Conservation (phyloP, 2,888 invertebrate species). For the Catocala sponsa region DNA sequence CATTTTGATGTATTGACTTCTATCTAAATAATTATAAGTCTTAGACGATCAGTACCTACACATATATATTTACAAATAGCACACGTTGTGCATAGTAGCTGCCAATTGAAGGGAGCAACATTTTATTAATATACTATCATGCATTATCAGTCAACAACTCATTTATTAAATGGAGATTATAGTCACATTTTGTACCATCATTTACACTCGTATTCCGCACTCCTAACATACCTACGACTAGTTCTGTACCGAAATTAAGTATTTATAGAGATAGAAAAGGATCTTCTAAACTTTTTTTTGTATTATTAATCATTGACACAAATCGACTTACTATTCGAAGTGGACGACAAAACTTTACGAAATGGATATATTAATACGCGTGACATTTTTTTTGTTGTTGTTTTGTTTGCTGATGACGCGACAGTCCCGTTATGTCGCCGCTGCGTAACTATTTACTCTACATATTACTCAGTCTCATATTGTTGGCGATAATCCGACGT, state of each 20-base stretch:
- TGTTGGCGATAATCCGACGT: slow-evolving; percentile 77
- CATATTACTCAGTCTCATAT: slow-evolving; percentile 86
- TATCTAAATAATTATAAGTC: slow-evolving; percentile 76
- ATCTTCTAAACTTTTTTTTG: slow-evolving; percentile 46
- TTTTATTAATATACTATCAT: slow-evolving; percentile 53
- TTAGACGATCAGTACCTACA: slow-evolving; percentile 78
- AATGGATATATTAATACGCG: slow-evolving; percentile 41
- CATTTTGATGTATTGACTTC: slow-evolving; percentile 65
- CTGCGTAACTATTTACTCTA: slow-evolving; percentile 78
- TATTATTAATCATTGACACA: slow-evolving; percentile 48
- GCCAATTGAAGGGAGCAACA: slow-evolving; percentile 80
- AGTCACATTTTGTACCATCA: slow-evolving; percentile 85
- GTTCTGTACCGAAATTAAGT: slow-evolving; percentile 44
- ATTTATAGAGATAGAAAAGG: slow-evolving; percentile 52
- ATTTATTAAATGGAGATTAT: slow-evolving; percentile 71
- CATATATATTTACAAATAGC: slow-evolving; percentile 81
- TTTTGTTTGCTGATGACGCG: slow-evolving; percentile 57
- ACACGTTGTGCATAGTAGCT: slow-evolving; percentile 76
- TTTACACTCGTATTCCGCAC: slow-evolving; percentile 58
- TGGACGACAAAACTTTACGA: slow-evolving; percentile 50
- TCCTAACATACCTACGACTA: slow-evolving; percentile 41
- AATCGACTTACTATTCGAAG: slow-evolving; percentile 43
- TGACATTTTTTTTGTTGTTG: slow-evolving; percentile 53
- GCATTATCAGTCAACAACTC: slow-evolving; percentile 69
- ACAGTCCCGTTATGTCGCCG: slow-evolving; percentile 59